Evolutionary conservation across 2,797 vertebrate species (phyloP).

Genomic region (Xenentodon cancila): DNA sequence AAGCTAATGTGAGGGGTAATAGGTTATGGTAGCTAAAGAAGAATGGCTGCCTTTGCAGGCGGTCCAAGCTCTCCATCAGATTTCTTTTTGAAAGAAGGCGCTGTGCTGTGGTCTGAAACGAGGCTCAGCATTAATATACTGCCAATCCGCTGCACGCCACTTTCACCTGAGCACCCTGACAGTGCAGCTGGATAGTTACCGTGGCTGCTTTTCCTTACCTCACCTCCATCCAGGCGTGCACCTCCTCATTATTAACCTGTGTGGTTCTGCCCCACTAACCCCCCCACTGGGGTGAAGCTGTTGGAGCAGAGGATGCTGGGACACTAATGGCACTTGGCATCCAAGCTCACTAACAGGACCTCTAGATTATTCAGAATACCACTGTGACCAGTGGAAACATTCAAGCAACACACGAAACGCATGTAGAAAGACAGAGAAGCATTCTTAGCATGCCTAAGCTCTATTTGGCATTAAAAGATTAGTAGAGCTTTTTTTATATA

Average conservation of each 20-base stretch:
- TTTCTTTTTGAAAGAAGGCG: constrained; percentile 61
- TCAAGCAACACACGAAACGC: constrained; percentile 13
- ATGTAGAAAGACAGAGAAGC: constrained; percentile 8
- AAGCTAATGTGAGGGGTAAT: constrained; percentile 60
- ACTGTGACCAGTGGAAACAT: constrained; percentile 24
- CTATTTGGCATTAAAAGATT: no score
- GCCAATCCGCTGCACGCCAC: constrained; percentile 39
- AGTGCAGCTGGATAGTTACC: constrained; percentile 28
- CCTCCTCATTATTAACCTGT: constrained; percentile 43
- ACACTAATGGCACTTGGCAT: constrained; percentile 55
- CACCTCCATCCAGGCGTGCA: constrained; percentile 25
- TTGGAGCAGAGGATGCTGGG: constrained; percentile 47
- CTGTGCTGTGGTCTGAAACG: constrained; percentile 49
- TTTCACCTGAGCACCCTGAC: constrained; percentile 42
- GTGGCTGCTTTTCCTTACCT: constrained; percentile 22
- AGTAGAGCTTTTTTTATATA: not conserved
- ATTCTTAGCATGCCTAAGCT: not conserved
- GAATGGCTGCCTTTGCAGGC: constrained; percentile 50
- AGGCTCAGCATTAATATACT: constrained; percentile 50
- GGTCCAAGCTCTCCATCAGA: constrained; percentile 49
- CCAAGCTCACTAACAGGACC: constrained; percentile 37
- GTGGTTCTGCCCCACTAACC: constrained; percentile 29
- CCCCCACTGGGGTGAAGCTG: constrained; percentile 37
- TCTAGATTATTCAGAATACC: constrained; percentile 21
- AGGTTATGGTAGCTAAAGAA: constrained; percentile 42